Base-by-base conservation (phyloP, 2,113 vertebrate species). In the Laticauda colubrina region DNA sequence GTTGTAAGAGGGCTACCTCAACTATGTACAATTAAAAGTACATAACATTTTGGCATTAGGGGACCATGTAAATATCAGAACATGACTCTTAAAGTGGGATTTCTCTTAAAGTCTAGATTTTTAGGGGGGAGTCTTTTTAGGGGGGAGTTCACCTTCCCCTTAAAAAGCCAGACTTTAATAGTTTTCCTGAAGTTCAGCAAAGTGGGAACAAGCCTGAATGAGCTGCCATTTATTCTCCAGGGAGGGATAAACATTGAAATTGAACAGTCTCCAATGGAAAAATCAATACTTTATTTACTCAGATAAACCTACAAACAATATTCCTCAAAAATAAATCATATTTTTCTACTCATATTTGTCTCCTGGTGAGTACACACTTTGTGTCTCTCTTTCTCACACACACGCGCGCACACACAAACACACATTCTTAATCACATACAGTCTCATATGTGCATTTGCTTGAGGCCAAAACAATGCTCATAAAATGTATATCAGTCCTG, bases 271-370 rank as follows among this genome's bases (percentile, higher is more conserved):
- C 95, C 59, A 94, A 94, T 0, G 0, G 85, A 24, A 92, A 95
- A 93, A 94, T 75, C 48, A 11, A 92, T 14, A 23, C 0, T 95
- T 95, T 95, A 92, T 96, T 96, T 93, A 94, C 91, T 91, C 88
- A 96, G 55, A 96, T 91, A 95, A 94, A 75, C 81, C 90, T 96
- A 91, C 95, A 94, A 96, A 81, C 59, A 93, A 95, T 48, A 81
- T 94, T 90, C n/a, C 85, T 87, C 43, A 0, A 85, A 95, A 92
- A 89, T 81, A 92, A 93, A 23, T 92, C 85, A 3, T 93, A 55
- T 45, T 95, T 86, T 96, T 95, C 75, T 51, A 87, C 56, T 88
- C 43, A 1, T 43, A 15, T 93, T 95, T 96, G 18, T 95, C 86
- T 85, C 90, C 87, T 91, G 29, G 1, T 88, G 18, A 94, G 85